Conservation (phyloP, 2,113 vertebrate species). For the Callaeas wilsoni region DNA sequence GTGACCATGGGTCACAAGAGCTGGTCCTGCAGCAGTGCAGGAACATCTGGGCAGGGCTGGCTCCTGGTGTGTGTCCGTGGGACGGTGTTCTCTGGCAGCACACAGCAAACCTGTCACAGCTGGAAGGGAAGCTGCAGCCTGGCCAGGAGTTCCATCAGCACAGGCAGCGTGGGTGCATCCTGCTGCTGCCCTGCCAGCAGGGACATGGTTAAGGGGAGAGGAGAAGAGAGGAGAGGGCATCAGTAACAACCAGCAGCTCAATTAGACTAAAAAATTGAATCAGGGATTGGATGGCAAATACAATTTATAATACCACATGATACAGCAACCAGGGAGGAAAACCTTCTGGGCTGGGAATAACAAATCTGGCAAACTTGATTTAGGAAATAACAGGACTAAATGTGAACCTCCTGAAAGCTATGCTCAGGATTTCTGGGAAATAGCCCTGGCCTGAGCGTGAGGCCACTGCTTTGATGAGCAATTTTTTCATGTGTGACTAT, state of each 20-base stretch:
- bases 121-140: neutral
- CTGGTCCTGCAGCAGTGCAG: neutral
- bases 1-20: neutral
- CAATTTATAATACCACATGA: neutral
- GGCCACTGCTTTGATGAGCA: neutral
- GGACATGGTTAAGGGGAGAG: neutral
- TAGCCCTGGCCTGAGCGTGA: fast-evolving
- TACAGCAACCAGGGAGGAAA: neutral
- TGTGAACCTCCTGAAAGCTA: neutral
- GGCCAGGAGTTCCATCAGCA: neutral
- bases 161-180: neutral
- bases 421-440: neutral
- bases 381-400: neutral
- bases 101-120: neutral
- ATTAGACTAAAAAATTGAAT: neutral
- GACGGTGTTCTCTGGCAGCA: fast-evolving
- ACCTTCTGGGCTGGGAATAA: neutral
- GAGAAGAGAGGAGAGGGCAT: no score
- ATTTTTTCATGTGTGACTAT: neutral
- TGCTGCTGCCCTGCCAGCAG: neutral
- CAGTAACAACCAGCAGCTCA: neutral
- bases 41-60: neutral
- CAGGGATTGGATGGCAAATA: neutral
- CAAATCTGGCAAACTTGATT: neutral
- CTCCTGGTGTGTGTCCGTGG: fast-evolving